A percentile compares a stretch with the other conserved stretches of the same genome.
Evolutionary conservation across 2,113 vertebrate genomes (phyloP).

Genomic region (Sciurus niger): DNA sequence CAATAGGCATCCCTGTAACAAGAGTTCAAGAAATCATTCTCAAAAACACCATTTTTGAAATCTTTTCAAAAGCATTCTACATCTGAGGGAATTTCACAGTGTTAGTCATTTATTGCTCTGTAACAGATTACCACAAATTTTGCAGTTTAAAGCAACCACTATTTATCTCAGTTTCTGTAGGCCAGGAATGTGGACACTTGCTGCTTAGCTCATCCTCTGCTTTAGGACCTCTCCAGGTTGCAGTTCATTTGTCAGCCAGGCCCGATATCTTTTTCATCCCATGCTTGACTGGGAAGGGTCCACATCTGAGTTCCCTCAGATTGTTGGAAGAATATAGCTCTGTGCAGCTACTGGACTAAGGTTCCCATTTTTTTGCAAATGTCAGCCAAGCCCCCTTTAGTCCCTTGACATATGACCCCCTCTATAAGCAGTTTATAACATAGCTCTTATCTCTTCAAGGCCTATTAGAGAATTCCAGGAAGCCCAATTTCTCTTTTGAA

Average conservation of each 20-base stretch:
- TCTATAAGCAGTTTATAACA: background rate
- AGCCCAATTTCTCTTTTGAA: background rate
- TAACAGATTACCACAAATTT: background rate
- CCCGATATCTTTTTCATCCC: background rate
- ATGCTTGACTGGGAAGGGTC: background rate
- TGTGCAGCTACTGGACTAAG: background rate
- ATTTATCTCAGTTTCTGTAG: background rate
- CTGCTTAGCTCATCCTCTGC: background rate
- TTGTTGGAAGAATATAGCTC: background rate
- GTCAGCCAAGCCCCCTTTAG: background rate
- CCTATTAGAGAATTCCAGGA: background rate
- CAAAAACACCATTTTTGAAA: constrained; percentile 18
- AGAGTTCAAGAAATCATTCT: background rate
- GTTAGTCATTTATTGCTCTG: background rate
- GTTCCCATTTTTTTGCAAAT: background rate
- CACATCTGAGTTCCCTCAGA: background rate
- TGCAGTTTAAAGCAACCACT: background rate
- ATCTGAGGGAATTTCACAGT: background rate
- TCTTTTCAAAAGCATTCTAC: background rate
- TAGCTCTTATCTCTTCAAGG: background rate
- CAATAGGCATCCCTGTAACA: background rate
- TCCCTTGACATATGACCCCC: background rate
- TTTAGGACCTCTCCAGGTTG: background rate
- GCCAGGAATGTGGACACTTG: background rate
- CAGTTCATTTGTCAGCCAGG: background rate